These are phyloP conservation scores for Leptinotarsa defecta DNA, from an alignment of 1,140 invertebrate species.

Conservation along the genomic window DNA sequence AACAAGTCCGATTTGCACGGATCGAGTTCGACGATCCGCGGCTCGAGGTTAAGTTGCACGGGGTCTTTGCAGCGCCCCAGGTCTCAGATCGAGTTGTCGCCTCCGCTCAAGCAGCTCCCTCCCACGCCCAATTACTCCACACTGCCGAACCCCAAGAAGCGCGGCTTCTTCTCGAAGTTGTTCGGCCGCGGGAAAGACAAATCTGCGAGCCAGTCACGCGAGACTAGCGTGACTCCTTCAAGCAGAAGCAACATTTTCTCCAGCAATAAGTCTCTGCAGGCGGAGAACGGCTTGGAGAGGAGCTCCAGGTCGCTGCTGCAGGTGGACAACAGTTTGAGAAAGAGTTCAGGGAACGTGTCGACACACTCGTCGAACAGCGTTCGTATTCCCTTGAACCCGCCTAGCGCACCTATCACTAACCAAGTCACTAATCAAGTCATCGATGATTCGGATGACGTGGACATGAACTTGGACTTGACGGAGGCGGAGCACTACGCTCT, in stretches of 20 bases:
- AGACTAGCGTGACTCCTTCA: constrained; percentile 42
- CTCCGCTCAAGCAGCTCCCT: constrained; percentile 58
- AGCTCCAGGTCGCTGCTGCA: constrained; percentile 35
- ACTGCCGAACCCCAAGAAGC: constrained; percentile 63
- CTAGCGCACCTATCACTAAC: background rate
- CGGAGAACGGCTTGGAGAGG: background rate
- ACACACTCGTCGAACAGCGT: constrained; percentile 56
- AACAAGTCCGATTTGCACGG: constrained; percentile 29
- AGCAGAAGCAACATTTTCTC: constrained; percentile 11
- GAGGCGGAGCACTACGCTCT: constrained; percentile 86
- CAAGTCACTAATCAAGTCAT: background rate
- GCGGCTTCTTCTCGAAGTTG: constrained; percentile 69
- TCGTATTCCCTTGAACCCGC: constrained; percentile 65
- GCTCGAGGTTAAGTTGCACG: constrained; percentile 36
- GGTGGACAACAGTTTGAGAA: constrained; percentile 35
- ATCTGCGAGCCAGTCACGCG: constrained; percentile 41
- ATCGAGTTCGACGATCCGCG: constrained; percentile 33
- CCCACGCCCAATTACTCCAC: constrained; percentile 56
- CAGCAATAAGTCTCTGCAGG: constrained; percentile 13
- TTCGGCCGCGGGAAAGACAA: constrained; percentile 55
- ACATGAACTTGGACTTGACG: constrained; percentile 67
- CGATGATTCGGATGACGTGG: constrained; percentile 35
- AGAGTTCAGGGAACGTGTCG: constrained; percentile 45
- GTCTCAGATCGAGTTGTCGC: constrained; percentile 55
- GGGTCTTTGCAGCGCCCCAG: constrained; percentile 51